These are phyloP conservation scores for Euborellia annulipes DNA, from an alignment of 1,140 invertebrate species.

Conservation along the genomic window DNA sequence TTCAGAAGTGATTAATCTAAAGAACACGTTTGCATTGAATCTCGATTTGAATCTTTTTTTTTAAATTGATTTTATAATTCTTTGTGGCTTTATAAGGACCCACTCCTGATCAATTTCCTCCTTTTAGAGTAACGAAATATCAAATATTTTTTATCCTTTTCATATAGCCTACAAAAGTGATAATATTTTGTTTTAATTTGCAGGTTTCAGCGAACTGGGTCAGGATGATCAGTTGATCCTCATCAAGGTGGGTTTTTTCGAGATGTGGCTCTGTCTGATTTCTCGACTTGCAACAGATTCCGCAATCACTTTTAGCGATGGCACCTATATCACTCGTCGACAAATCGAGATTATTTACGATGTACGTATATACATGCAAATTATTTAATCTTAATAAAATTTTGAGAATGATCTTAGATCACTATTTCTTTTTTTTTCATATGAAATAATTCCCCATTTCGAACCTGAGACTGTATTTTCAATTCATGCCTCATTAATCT, in stretches of 20 bases:
- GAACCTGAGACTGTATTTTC: too few relatives aligned
- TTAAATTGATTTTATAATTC: too few relatives aligned
- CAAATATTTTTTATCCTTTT: not conserved
- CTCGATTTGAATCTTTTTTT: too few relatives aligned
- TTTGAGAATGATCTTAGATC: slow-evolving; percentile 2
- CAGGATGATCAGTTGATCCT: slow-evolving; percentile 90
- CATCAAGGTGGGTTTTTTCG: slow-evolving; percentile 92
- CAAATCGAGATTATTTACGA: slow-evolving; percentile 88
- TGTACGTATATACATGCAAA: slow-evolving; percentile 41
- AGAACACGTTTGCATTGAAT: too few relatives aligned
- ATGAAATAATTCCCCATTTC: too few relatives aligned
- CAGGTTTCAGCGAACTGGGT: slow-evolving; percentile 63
- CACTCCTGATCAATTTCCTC: too few relatives aligned
- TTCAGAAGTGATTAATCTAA: too few relatives aligned
- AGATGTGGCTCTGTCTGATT: slow-evolving; percentile 84
- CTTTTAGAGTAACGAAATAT: too few relatives aligned
- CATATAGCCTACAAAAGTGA: not conserved
- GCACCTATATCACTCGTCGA: slow-evolving; percentile 64
- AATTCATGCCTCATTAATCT: too few relatives aligned
- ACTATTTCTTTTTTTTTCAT: too few relatives aligned
- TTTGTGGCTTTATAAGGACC: too few relatives aligned
- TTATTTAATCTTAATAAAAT: not conserved
- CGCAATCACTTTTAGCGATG: slow-evolving; percentile 82
- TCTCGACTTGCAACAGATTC: slow-evolving; percentile 64
- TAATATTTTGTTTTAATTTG: not conserved